A percentile compares a stretch with the other conserved stretches of the same genome.
phyloP scores from a whole-genome alignment of 2,888 invertebrate species.

The Ganaspis brasiliensis region DNA sequence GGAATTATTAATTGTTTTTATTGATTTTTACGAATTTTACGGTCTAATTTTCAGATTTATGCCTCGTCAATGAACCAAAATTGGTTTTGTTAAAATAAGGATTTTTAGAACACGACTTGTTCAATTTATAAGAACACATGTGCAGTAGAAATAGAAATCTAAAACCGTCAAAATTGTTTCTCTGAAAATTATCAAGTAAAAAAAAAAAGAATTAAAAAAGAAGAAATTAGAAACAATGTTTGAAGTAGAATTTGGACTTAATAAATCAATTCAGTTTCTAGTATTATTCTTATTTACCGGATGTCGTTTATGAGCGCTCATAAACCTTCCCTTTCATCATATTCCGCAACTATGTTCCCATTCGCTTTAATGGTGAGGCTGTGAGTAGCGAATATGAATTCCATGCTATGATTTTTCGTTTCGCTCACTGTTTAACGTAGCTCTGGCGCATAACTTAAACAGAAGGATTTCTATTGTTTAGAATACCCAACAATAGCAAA shows the following conservation, averaged over 20 bases:
- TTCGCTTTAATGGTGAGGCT: constrained; percentile 33
- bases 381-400: constrained; percentile 39
- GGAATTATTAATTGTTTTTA: too few species aligned
- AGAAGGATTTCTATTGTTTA: constrained; percentile 22
- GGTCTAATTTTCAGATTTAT: too few species aligned
- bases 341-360: constrained; percentile 52
- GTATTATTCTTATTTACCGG: constrained; percentile 37
- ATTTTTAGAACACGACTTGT: too few species aligned
- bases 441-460: constrained; percentile 23
- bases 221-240: too few species aligned
- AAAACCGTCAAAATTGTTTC: too few species aligned
- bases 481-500: constrained; percentile 14
- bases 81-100: too few species aligned
- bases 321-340: constrained; percentile 57
- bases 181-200: too few species aligned
- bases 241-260: not conserved
- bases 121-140: too few species aligned
- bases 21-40: too few species aligned
- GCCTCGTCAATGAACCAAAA: too few species aligned
- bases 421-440: constrained; percentile 23
- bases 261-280: constrained; percentile 8
- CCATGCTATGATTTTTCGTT: constrained; percentile 32
- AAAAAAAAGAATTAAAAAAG: too few species aligned
- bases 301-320: constrained; percentile 60
- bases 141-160: too few species aligned